These are phyloP conservation scores for Platalea minor DNA, from an alignment of 2,797 vertebrate species.

Conservation along the genomic window DNA sequence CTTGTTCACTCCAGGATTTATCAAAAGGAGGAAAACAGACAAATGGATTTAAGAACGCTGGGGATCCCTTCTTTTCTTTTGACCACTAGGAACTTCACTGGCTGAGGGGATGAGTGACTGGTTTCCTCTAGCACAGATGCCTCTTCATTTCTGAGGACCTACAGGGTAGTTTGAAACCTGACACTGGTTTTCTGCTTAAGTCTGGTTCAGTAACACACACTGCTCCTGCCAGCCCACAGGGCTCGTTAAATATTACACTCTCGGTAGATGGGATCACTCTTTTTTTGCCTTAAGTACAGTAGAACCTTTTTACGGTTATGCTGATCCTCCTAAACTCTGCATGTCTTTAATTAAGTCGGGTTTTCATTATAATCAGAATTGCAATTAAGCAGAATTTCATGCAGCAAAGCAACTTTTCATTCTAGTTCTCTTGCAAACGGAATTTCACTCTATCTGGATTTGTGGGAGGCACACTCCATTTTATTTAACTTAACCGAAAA, in stretches of 20 bases:
- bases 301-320: not conserved
- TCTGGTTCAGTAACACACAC: not conserved
- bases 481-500: not conserved
- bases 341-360: not conserved
- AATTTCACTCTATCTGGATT: not conserved
- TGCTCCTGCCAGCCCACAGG: conserved; percentile 37
- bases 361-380: not conserved
- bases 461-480: not conserved
- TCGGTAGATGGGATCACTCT: not conserved
- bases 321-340: not conserved
- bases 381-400: not conserved
- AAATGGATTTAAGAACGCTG: not conserved
- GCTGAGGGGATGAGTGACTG: not conserved
- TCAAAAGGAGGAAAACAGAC: not conserved
- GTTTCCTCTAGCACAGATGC: conserved; percentile 11
- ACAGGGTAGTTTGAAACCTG: conserved; percentile 41
- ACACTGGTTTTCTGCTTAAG: conserved; percentile 3
- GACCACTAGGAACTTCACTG: not conserved
- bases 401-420: not conserved
- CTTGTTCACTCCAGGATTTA: not conserved
- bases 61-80: not conserved
- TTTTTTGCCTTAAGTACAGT: not conserved
- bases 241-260: not conserved
- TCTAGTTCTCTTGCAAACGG: not conserved
- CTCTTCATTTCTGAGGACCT: conserved; percentile 53